Conservation (phyloP, 2,888 invertebrate genomes). For the Mycalesis mineus region DNA sequence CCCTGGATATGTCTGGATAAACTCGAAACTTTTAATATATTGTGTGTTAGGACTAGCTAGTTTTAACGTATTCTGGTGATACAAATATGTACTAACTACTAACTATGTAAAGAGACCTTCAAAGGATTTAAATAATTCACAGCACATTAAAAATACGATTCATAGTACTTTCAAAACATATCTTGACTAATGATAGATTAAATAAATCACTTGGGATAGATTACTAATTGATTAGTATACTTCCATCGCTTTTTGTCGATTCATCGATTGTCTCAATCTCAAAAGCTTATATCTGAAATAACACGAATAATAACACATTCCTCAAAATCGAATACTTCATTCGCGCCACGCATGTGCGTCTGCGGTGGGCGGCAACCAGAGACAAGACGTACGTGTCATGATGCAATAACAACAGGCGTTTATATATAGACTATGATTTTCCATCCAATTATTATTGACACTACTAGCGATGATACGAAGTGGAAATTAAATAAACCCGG, state of each 20-base stretch:
- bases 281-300: too few species aligned
- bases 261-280: too few species aligned
- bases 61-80: constrained; percentile 3
- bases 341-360: too few species aligned
- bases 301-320: too few species aligned
- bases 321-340: too few species aligned
- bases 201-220: neutral
- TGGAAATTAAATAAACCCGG: too few species aligned
- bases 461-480: too few species aligned
- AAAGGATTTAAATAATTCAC: neutral
- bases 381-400: too few species aligned
- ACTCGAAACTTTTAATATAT: neutral
- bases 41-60: constrained; percentile 4
- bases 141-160: neutral
- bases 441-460: too few species aligned
- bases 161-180: neutral
- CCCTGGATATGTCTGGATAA: neutral
- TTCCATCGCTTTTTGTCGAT: neutral
- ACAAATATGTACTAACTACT: neutral
- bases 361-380: too few species aligned
- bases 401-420: too few species aligned
- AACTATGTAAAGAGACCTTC: neutral
- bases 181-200: neutral
- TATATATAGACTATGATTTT: too few species aligned
- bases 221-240: neutral